A percentile compares a stretch with the other conserved stretches of the same genome.
Conservation (phyloP, 2,113 vertebrate species). For the Donacobius atricapilla region DNA sequence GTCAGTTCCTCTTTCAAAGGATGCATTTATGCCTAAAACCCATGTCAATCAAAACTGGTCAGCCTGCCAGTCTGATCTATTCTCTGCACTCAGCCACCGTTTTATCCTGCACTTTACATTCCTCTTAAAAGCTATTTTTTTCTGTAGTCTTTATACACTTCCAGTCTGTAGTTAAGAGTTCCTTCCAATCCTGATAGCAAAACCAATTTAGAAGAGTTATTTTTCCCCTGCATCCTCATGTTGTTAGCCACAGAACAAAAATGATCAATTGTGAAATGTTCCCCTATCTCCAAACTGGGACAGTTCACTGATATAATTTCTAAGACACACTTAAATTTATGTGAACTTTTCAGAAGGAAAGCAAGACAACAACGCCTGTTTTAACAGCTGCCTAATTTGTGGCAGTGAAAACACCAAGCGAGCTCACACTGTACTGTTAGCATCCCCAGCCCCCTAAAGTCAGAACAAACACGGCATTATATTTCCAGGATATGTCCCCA, state of each 20-base stretch:
- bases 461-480: accelerated
- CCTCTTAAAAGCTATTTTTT: not conserved
- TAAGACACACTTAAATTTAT: not conserved
- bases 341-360: not conserved
- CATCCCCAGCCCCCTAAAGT: not conserved
- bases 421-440: not conserved
- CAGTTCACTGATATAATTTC: not conserved
- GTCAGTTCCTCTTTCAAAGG: not conserved
- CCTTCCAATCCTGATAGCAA: not conserved
- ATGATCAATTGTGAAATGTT: not conserved
- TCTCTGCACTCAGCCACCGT: not conserved
- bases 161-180: not conserved
- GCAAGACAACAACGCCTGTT: not conserved
- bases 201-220: not conserved
- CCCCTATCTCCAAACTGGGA: not conserved
- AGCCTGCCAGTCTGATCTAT: not conserved
- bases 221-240: not conserved
- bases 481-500: not conserved
- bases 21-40: not conserved
- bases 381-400: not conserved
- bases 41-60: not conserved
- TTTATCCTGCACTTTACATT: not conserved
- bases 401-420: not conserved
- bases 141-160: not conserved
- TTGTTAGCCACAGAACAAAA: not conserved